Percentiles rank a stretch among this genome's conserved stretches.
Evolutionary conservation across 64 coral and sea anemone genomes (phyloP).

Genomic region (Stichodactyla helianthus): DNA sequence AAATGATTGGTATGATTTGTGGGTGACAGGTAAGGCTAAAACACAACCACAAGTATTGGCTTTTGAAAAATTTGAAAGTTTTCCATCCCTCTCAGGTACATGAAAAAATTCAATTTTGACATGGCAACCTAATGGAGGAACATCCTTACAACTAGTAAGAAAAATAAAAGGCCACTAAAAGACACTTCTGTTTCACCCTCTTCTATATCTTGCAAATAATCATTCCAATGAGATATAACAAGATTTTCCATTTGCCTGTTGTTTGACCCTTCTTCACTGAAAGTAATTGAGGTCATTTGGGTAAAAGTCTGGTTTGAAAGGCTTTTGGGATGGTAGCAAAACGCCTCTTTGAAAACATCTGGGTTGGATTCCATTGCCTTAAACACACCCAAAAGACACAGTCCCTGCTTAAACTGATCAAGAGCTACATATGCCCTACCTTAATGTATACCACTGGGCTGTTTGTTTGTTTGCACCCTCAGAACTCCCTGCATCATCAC

Average conservation of each 20-base stretch:
- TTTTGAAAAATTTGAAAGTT: conserved; percentile 62
- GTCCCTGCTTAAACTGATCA: conserved; percentile 52
- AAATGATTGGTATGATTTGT: conserved; percentile 42
- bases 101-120: conserved; percentile 47
- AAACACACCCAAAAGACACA: conserved; percentile 47
- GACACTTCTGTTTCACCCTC: conserved; percentile 40
- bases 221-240: conserved; percentile 58
- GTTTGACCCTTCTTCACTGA: conserved; percentile 61
- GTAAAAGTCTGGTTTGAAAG: conserved; percentile 30
- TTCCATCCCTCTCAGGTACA: conserved; percentile 38
- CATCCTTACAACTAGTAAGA: too few relatives aligned
- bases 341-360: conserved; percentile 47
- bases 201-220: conserved; percentile 68
- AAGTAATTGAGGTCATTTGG: conserved; percentile 17
- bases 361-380: conserved; percentile 26
- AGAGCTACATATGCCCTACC: conserved; percentile 45
- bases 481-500: conserved; percentile 50
- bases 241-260: conserved; percentile 33
- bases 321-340: conserved; percentile 41
- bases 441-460: conserved; percentile 51
- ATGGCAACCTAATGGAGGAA: conserved; percentile 36
- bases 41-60: conserved; percentile 49
- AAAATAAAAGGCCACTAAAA: too few relatives aligned
- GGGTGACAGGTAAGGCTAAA: conserved; percentile 49
- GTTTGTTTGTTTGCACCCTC: conserved; percentile 75